Evolutionary conservation across 2,797 vertebrate species (phyloP), one percentile per base, ranked within the genome.

Genomic region (Discoglossus pictus): DNA sequence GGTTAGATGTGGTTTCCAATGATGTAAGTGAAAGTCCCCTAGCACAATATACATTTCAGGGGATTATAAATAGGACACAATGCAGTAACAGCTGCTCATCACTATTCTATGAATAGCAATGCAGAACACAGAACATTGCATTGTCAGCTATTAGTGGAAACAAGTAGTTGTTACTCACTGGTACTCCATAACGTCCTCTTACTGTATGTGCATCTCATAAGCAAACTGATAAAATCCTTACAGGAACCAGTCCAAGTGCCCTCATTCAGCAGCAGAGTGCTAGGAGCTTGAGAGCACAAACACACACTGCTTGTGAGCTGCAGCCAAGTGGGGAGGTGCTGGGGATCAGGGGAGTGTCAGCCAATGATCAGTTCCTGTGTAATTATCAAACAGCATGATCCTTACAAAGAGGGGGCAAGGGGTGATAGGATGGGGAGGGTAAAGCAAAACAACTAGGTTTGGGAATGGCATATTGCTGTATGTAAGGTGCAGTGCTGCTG

Each of bases 121-220:
- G 15, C 55, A 24, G 8, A 61, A 21, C 9, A 2, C 23, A 42
- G 7, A 25, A 42, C 50, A 48, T 23, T 39, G 27, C 13, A 54
- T 25, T 7, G 15, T 18, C 16, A 18, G 10, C 13, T 4, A n/a
- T 42, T 31, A 31, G 4, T 31, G 27, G 27, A 43, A 2, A 7
- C 20, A 58, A 38, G 10, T n/a, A 25, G 24, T 17, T 11, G 17
- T 1, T 70, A 70, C 68, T 70, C 52, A 70, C 68, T 70, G 68
- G 42, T 40, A 12, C 36, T 58, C 60, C 68, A 70, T 70, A 21
- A 24, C 42, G 39, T 62, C 52, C 54, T 50, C 52, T 40, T 35
- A n/a, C n/a, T n/a, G n/a, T n/a, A 13, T 38, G 42, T 4, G 34
- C 50, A 56, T 48, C 13, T 31, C 42, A n/a, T 10, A 31, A 20